Base-by-base conservation (phyloP, 35 echinoderm and acorn worm genomes). In the Apostichopus parvimensis region DNA sequence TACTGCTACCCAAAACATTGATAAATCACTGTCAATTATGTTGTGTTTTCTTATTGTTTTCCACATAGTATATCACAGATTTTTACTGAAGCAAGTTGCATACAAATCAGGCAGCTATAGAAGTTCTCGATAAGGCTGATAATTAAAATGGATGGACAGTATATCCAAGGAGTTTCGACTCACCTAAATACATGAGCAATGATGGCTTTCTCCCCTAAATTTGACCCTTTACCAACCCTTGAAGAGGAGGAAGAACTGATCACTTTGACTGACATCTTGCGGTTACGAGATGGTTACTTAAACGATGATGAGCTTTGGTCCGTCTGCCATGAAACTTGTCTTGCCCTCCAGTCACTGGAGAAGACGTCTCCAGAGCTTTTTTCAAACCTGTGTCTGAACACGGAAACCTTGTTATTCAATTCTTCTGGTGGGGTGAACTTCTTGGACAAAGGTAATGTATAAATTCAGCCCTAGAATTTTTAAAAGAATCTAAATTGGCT, bases 221-320 rank as follows among this genome's bases (percentile, higher is more conserved):
- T 95, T 80, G 94, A 95, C 54, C 86, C 77, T 6, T 77, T 95
- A 52, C 94, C 94, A 9, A 95, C 94, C 53, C 85, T 95, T 20
- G 90, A 92, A 81, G 94, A 95, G 81, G 90, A 95, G 70, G 94
- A 95, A 53, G 94, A 95, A 82, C 75, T 95, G 6, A 89, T 95
- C n/a, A 70, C 94, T 0, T 68, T 95, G 54, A 68, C 24, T 2
- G 76, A 76, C 83, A 95, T 95, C 73, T 79, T 95, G 20, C 64
- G 83, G 55, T 73, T 94, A 56, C 90, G 94, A 54, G 45, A 87
- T 80, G 22, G 82, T 21, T 18, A 82, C 77, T 75, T 95, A 8
- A 57, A 75, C 28, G 89, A 93, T 24, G 54, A 22, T 17, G 95
- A 96, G 60, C 13, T 96, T 23, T 96, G 95, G 95, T 90, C 95